A percentile compares a stretch with the other conserved stretches of the same genome.
Conservation (phyloP, 1,140 invertebrate species). For the Drosophila malerkotliana region DNA sequence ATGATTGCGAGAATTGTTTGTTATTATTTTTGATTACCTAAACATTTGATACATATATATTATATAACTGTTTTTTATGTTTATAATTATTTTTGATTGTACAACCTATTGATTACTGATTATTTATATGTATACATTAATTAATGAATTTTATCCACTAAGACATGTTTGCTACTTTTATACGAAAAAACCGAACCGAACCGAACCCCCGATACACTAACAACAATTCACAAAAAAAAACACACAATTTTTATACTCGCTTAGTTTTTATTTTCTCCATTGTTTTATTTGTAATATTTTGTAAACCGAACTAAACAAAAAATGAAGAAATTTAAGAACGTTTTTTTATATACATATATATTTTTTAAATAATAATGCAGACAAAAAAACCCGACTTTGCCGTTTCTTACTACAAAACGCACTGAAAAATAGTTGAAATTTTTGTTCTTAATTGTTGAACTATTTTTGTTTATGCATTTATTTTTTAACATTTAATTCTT, state of each 20-base stretch:
- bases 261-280: constrained; percentile 70
- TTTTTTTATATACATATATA: background rate
- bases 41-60: constrained; percentile 65
- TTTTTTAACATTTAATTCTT: constrained; percentile 51
- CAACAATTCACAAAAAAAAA: constrained; percentile 48
- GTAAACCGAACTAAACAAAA: constrained; percentile 16
- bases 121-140: constrained; percentile 70
- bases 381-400: constrained; percentile 34
- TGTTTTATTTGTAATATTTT: constrained; percentile 47
- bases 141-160: constrained; percentile 54
- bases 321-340: constrained; percentile 2
- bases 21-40: constrained; percentile 78
- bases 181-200: constrained; percentile 40
- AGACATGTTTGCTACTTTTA: constrained; percentile 71
- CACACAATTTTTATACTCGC: constrained; percentile 73
- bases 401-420: constrained; percentile 49
- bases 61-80: constrained; percentile 79
- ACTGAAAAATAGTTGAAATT: constrained; percentile 69
- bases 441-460: constrained; percentile 65
- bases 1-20: constrained; percentile 71
- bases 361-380: constrained; percentile 36
- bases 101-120: constrained; percentile 76
- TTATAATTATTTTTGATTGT: constrained; percentile 80
- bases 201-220: constrained; percentile 29
- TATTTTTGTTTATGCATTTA: constrained; percentile 54